A percentile compares a stretch with the other conserved stretches of the same genome.
Evolutionary conservation across 2,113 vertebrate genomes (phyloP).

Genomic region (Theropithecus gelada): DNA sequence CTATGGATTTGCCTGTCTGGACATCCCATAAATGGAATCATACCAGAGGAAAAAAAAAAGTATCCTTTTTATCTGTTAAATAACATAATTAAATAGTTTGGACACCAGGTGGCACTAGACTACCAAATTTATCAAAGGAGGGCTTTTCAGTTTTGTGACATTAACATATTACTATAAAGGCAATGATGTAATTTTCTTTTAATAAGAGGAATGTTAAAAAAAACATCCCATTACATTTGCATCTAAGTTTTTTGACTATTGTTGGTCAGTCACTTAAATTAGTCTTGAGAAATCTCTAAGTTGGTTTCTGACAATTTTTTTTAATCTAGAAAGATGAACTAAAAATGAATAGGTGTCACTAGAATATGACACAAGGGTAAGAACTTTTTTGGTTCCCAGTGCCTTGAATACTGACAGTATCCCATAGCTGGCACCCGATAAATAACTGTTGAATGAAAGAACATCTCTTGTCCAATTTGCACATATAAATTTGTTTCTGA

Average conservation of each 20-base stretch:
- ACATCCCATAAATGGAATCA: too few relatives aligned
- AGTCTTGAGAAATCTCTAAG: background rate
- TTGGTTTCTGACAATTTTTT: background rate
- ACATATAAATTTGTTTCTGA: slow-evolving; percentile 23
- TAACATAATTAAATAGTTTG: background rate
- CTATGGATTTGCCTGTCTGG: too few relatives aligned
- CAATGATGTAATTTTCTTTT: background rate
- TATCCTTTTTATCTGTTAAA: background rate
- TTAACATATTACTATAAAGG: background rate
- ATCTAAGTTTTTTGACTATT: background rate
- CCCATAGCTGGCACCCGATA: background rate
- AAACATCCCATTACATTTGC: background rate
- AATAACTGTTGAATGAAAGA: background rate
- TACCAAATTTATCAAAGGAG: background rate
- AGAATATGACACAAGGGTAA: background rate
- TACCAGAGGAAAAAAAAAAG: too few relatives aligned
- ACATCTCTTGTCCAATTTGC: background rate
- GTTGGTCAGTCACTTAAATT: slow-evolving; percentile 2
- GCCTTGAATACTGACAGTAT: background rate
- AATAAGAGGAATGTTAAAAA: background rate
- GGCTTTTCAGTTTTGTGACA: background rate
- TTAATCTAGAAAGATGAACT: slow-evolving; percentile 7
- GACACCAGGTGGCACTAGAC: slow-evolving; percentile 62
- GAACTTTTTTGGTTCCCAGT: background rate
- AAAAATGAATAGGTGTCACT: background rate